These are phyloP conservation scores for Podarcis raffonei DNA, from an alignment of 2,113 vertebrate genomes.

Conservation along the genomic window DNA sequence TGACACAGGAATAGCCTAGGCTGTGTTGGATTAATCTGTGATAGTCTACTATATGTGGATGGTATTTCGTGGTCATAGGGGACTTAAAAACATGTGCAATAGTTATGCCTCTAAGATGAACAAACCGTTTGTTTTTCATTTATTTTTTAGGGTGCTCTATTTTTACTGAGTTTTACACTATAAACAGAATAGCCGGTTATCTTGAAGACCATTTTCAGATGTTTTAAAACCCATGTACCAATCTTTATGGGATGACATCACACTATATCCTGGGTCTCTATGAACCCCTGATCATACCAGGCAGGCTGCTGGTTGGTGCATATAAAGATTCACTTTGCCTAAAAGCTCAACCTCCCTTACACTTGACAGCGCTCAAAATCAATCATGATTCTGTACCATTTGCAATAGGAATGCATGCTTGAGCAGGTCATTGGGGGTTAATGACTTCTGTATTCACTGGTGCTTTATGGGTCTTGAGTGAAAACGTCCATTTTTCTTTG, in stretches of 20 bases:
- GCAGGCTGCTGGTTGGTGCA: not conserved
- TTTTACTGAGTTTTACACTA: too few relatives aligned
- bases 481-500: constrained; percentile 8
- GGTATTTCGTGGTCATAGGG: not conserved
- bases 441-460: too few relatives aligned
- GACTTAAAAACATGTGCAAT: too few relatives aligned
- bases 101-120: not conserved
- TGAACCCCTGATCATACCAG: not conserved
- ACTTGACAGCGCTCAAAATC: not conserved
- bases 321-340: not conserved
- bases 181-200: too few relatives aligned
- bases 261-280: not conserved
- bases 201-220: not conserved
- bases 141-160: too few relatives aligned
- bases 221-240: not conserved
- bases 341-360: too few relatives aligned
- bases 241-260: too few relatives aligned
- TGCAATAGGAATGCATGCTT: constrained; percentile 26
- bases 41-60: not conserved
- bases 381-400: constrained; percentile 28
- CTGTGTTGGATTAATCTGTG: too few relatives aligned
- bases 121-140: not conserved
- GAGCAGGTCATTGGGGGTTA: not conserved
- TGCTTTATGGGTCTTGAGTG: not conserved
- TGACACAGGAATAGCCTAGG: not conserved